Conservation (phyloP, 2,888 invertebrate genomes). For the Lycophotia porphyrea region DNA sequence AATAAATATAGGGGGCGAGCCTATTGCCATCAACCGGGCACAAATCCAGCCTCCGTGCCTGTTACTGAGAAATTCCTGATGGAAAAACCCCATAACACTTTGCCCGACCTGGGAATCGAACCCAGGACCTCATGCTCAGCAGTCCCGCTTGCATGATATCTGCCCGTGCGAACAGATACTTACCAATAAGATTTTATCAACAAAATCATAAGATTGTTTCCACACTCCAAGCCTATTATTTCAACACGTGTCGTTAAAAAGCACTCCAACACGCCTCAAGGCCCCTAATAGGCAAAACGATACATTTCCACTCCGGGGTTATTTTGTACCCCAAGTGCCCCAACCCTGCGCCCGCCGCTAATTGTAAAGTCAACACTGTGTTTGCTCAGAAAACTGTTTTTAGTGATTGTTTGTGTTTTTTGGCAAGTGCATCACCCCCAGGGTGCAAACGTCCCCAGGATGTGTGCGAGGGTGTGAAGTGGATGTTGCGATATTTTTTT, state of each 20-base stretch:
- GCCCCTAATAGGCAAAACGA: conserved; percentile 45
- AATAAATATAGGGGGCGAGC: neutral
- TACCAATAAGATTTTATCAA: neutral
- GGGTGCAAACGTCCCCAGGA: conserved; percentile 39
- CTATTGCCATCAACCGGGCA: neutral
- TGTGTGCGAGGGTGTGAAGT: conserved; percentile 54
- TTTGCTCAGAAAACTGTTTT: conserved; percentile 69
- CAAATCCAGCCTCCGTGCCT: neutral
- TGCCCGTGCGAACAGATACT: no score
- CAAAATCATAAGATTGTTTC: conserved; percentile 16
- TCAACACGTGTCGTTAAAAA: conserved; percentile 50
- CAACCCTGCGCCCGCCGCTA: conserved; percentile 66
- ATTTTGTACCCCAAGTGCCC: conserved; percentile 59
- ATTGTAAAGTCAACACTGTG: conserved; percentile 81
- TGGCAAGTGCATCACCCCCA: conserved; percentile 70
- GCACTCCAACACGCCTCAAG: conserved; percentile 44
- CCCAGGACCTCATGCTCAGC: no score
- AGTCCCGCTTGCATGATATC: no score
- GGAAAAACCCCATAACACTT: neutral
- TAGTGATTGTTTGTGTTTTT: conserved; percentile 78
- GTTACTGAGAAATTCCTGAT: neutral
- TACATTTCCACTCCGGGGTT: conserved; percentile 50
- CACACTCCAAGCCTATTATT: conserved; percentile 41
- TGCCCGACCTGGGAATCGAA: neutral
- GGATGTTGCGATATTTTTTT: conserved; percentile 57